Conservation (phyloP, 1,140 invertebrate species). For the Bombus haemorrhoidalis region DNA sequence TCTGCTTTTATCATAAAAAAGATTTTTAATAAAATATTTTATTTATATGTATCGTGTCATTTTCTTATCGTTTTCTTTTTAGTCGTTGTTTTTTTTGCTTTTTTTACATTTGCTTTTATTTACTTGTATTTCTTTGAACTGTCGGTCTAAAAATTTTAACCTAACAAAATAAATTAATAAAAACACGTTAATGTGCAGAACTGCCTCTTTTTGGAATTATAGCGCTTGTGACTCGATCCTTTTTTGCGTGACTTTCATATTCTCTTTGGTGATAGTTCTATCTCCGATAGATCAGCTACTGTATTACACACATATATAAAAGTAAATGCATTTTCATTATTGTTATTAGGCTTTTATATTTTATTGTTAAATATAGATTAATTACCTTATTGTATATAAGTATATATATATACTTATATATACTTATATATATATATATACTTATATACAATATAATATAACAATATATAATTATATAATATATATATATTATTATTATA, state of each 20-base stretch:
- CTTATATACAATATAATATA: too few relatives aligned
- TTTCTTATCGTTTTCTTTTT: neutral
- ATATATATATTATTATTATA: too few relatives aligned
- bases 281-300: neutral
- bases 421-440: too few relatives aligned
- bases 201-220: neutral
- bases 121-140: neutral
- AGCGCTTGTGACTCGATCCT: neutral
- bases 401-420: too few relatives aligned
- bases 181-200: neutral
- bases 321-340: neutral
- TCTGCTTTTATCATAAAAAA: neutral
- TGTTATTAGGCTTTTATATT: too few relatives aligned
- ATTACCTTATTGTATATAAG: too few relatives aligned
- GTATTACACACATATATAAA: too few relatives aligned
- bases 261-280: neutral
- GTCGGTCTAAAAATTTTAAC: neutral
- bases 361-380: too few relatives aligned
- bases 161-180: neutral
- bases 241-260: neutral
- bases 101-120: neutral
- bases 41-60: neutral
- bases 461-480: too few relatives aligned
- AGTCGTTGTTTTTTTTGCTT: neutral
- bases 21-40: neutral